These are phyloP conservation scores for Sepioteuthis lessoniana DNA, from an alignment of 2,888 invertebrate species.

Conservation along the genomic window DNA sequence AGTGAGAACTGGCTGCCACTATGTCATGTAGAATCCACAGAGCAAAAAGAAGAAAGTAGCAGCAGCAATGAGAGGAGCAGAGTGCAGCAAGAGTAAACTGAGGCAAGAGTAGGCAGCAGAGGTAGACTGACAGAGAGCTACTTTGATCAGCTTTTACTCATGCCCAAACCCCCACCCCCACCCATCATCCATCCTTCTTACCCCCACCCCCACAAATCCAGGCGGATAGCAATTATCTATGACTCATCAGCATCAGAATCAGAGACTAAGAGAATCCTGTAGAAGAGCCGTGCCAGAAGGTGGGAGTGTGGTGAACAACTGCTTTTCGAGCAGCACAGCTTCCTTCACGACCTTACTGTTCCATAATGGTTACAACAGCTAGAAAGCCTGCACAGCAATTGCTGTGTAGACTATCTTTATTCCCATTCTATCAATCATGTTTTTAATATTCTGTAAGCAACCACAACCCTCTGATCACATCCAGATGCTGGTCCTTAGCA, in stretches of 20 bases:
- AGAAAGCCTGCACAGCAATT: not conserved
- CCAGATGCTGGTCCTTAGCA: not conserved
- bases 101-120: not conserved
- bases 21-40: not conserved
- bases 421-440: not conserved
- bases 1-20: not conserved
- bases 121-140: slow-evolving; percentile 5
- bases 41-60: not conserved
- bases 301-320: not conserved
- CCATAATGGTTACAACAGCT: not conserved
- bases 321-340: not conserved
- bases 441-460: not conserved
- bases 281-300: not conserved
- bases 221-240: slow-evolving; percentile 24
- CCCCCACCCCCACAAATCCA: not conserved
- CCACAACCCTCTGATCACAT: not conserved
- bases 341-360: not conserved
- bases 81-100: not conserved
- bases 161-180: not conserved
- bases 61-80: not conserved
- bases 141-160: not conserved
- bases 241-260: not conserved
- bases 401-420: not conserved
- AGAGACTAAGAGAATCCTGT: not conserved
- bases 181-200: not conserved